These are phyloP conservation scores for Drosophila differens DNA, from an alignment of 2,888 invertebrate genomes.

Conservation along the genomic window DNA sequence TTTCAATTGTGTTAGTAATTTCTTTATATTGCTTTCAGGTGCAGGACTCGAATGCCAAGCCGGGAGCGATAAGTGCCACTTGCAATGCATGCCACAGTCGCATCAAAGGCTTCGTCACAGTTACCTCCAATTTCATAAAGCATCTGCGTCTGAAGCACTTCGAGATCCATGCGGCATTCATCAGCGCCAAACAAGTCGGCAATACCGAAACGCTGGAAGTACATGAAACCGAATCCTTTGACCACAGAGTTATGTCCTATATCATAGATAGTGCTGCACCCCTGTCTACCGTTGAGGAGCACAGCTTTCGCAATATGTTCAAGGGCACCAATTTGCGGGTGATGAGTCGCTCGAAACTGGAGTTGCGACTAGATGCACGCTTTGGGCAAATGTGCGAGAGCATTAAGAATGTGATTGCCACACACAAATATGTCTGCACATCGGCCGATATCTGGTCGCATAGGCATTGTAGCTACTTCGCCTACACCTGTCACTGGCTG, in stretches of 20 bases:
- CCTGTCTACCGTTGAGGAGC: slow-evolving; percentile 32
- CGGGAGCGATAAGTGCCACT: slow-evolving; percentile 40
- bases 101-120: slow-evolving; percentile 44
- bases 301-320: slow-evolving; percentile 46
- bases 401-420: slow-evolving; percentile 20
- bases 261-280: slow-evolving; percentile 42
- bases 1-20: not conserved
- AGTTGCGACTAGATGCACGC: slow-evolving; percentile 21
- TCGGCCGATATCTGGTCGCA: slow-evolving; percentile 34
- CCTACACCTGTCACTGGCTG: slow-evolving; percentile 53
- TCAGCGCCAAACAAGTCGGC: slow-evolving; percentile 30
- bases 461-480: slow-evolving; percentile 15
- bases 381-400: slow-evolving; percentile 29
- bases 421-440: slow-evolving; percentile 44
- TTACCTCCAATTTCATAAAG: slow-evolving; percentile 54
- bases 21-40: slow-evolving; percentile 13
- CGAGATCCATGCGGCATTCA: slow-evolving; percentile 42
- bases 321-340: slow-evolving; percentile 36
- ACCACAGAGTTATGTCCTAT: slow-evolving; percentile 28
- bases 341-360: slow-evolving; percentile 23
- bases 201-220: slow-evolving; percentile 20
- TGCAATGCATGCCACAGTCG: slow-evolving; percentile 47
- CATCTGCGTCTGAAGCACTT: slow-evolving; percentile 44
- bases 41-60: slow-evolving; percentile 21
- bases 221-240: slow-evolving; percentile 35